phyloP scores from a whole-genome alignment of 2,797 vertebrate species.

The Furcifer pardalis region DNA sequence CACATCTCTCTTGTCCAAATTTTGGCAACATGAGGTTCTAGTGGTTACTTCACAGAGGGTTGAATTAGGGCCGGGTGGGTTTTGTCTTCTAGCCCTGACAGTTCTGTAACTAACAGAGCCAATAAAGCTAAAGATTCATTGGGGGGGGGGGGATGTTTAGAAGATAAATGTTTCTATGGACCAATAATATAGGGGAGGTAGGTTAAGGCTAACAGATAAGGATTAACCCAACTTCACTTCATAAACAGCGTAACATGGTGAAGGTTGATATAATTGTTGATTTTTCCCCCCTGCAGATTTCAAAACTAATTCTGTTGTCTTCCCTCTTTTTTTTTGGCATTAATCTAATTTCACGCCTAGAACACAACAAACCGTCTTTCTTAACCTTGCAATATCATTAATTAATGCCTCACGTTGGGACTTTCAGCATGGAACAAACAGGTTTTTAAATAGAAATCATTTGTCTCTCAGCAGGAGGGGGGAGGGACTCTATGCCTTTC shows the following conservation, averaged over 20 bases:
- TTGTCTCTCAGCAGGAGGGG: slow-evolving; percentile 86
- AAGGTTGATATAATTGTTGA: slow-evolving; percentile 73
- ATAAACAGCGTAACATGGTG: slow-evolving; percentile 61
- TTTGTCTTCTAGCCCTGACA: background rate
- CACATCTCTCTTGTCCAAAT: background rate
- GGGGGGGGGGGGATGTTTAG: no score
- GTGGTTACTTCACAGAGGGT: background rate
- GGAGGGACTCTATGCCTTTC: slow-evolving; percentile 77
- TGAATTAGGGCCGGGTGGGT: no score
- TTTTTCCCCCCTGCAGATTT: slow-evolving; percentile 69
- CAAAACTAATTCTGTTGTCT: slow-evolving; percentile 70
- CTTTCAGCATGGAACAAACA: slow-evolving; percentile 76
- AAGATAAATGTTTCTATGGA: slow-evolving; percentile 40
- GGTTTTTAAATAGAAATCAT: slow-evolving; percentile 84
- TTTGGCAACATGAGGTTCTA: background rate
- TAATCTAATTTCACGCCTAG: slow-evolving; percentile 80
- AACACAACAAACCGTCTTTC: slow-evolving; percentile 71
- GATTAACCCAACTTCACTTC: slow-evolving; percentile 41
- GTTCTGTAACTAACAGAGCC: background rate
- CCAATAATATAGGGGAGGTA: slow-evolving; percentile 37
- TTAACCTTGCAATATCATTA: slow-evolving; percentile 80
- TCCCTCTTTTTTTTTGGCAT: no score
- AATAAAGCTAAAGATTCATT: background rate
- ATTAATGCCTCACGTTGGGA: slow-evolving; percentile 80
- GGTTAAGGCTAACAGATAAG: slow-evolving; percentile 32